These are phyloP conservation scores for Platorchestia sp. DNA, from an alignment of 1,140 invertebrate species.

Conservation along the genomic window DNA sequence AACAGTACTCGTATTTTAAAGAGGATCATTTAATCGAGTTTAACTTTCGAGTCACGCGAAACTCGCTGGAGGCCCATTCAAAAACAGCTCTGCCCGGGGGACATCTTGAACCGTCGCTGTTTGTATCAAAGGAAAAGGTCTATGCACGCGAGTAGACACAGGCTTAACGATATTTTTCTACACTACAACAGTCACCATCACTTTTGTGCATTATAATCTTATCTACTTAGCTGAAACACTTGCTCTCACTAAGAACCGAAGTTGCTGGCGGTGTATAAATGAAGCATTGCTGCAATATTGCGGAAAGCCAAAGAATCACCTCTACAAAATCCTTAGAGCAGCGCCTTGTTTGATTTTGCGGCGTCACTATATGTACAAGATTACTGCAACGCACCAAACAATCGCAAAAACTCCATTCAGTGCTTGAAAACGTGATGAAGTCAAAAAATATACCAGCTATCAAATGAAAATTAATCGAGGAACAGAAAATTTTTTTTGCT, in stretches of 20 bases:
- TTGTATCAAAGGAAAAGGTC: background rate
- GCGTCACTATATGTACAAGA: background rate
- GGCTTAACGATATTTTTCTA: constrained; percentile 4
- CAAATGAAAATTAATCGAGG: background rate
- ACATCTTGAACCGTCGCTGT: background rate
- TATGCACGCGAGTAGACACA: background rate
- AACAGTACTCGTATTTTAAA: too few relatives aligned
- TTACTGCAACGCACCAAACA: background rate
- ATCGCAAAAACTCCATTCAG: background rate
- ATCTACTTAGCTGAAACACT: background rate
- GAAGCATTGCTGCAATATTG: background rate
- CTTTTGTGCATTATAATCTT: constrained; percentile 47
- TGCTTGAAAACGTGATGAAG: background rate
- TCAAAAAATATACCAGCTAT: background rate
- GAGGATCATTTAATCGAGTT: background rate
- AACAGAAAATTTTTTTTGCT: background rate
- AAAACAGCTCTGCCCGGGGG: background rate
- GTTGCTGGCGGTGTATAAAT: background rate
- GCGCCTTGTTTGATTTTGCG: background rate
- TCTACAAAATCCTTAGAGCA: background rate
- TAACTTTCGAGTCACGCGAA: background rate
- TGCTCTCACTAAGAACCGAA: background rate
- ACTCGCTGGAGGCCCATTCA: background rate
- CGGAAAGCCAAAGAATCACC: background rate
- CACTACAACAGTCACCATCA: constrained; percentile 19